A percentile compares a stretch with the other conserved stretches of the same genome.
These are phyloP conservation scores for Petrocephalus schoutedeni DNA, from an alignment of 2,797 vertebrate genomes.

Conservation along the genomic window DNA sequence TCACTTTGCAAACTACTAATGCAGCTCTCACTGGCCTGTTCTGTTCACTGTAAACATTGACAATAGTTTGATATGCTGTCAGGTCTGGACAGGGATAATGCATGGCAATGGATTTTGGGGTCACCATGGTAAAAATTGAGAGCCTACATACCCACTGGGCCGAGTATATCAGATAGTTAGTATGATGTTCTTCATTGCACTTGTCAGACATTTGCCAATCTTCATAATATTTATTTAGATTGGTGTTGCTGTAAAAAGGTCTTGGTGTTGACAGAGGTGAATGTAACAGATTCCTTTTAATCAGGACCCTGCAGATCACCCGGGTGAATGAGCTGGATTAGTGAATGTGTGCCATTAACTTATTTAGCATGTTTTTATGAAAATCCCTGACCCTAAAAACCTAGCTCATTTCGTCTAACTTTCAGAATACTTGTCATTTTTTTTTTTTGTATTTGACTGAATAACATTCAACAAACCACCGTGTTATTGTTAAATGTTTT, in stretches of 20 bases:
- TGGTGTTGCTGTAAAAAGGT: not conserved
- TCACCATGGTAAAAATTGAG: not conserved
- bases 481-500: not conserved
- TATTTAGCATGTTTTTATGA: not conserved
- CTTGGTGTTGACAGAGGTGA: not conserved
- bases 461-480: not conserved
- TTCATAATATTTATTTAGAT: not conserved
- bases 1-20: not conserved
- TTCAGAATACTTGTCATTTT: not conserved
- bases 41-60: not conserved
- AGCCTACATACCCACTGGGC: not conserved
- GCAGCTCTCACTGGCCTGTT: not conserved
- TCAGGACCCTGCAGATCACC: not conserved
- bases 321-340: not conserved
- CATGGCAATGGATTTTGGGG: not conserved
- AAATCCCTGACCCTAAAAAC: not conserved
- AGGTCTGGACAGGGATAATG: not conserved
- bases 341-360: not conserved
- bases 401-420: not conserved
- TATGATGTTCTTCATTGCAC: not conserved
- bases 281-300: not conserved
- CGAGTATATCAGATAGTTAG: not conserved
- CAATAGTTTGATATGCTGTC: not conserved
- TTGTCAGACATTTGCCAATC: not conserved
- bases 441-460: not conserved